Conservation (phyloP, 1,140 invertebrate genomes). For the Linepithema humile region DNA sequence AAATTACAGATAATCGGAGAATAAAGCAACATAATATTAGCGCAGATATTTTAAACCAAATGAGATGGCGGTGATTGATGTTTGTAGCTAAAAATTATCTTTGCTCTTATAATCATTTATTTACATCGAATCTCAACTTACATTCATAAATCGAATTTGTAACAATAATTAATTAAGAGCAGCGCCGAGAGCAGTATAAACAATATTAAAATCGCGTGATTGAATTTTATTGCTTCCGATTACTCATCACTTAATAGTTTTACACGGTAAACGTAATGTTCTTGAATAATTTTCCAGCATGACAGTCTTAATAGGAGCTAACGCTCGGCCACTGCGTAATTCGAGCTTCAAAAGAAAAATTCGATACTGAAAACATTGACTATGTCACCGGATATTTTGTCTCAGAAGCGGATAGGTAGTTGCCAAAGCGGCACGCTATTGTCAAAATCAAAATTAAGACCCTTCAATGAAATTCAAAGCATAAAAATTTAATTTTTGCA, state of each 20-base stretch:
- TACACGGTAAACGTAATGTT: conserved; percentile 12
- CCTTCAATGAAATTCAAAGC: conserved; percentile 5
- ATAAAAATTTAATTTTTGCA: no score
- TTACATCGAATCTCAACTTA: conserved; percentile 19
- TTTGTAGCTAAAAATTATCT: background rate
- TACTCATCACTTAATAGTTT: conserved; percentile 33
- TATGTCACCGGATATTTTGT: conserved; percentile 54
- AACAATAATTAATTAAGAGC: conserved; percentile 32
- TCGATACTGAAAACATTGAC: conserved; percentile 46
- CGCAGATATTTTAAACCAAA: background rate
- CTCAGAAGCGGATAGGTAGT: conserved; percentile 34
- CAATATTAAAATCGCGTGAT: conserved; percentile 18
- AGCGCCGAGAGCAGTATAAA: background rate
- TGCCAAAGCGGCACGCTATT: conserved; percentile 2
- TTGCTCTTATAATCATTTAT: background rate
- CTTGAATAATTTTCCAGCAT: conserved; percentile 50
- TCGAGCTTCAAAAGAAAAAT: conserved; percentile 55
- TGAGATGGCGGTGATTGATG: background rate
- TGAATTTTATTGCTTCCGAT: conserved; percentile 36
- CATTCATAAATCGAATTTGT: background rate
- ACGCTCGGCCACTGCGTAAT: conserved; percentile 22
- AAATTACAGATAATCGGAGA: conserved; percentile 15
- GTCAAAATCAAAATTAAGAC: conserved; percentile 32
- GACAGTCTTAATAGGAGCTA: conserved; percentile 49
- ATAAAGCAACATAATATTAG: background rate